Percentiles rank a stretch among this genome's conserved stretches.
Conservation (phyloP, 1,140 invertebrate species). For the Metaphire vulgaris region DNA sequence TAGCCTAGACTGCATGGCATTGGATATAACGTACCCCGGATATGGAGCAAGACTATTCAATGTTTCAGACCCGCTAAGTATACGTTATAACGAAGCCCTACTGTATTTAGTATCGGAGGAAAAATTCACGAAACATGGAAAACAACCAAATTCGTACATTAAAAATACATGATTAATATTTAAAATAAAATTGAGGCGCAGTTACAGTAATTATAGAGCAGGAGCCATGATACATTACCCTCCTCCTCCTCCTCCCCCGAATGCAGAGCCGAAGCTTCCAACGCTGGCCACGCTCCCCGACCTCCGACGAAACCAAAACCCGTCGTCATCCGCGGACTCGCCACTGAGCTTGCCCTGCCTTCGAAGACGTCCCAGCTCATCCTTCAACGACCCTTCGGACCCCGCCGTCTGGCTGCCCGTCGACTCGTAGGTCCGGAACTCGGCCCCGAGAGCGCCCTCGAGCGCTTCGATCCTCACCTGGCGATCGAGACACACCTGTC, state of each 20-base stretch:
- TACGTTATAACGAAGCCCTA: too few species aligned
- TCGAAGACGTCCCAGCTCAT: background rate
- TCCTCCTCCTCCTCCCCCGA: background rate
- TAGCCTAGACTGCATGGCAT: too few species aligned
- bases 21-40: too few species aligned
- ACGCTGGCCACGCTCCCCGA: constrained; percentile 4
- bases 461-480: constrained; percentile 12
- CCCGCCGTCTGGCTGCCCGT: background rate
- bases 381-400: background rate
- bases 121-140: too few species aligned
- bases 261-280: background rate
- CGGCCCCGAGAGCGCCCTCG: constrained; percentile 13
- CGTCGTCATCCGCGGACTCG: background rate
- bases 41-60: too few species aligned
- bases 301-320: background rate
- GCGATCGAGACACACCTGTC: constrained; percentile 14
- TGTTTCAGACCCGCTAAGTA: too few species aligned
- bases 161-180: too few species aligned
- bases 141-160: too few species aligned
- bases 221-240: too few species aligned
- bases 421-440: constrained; percentile 11
- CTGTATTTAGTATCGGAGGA: too few species aligned
- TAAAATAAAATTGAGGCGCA: too few species aligned
- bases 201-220: too few species aligned
- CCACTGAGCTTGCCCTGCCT: background rate